Percentiles rank a stretch among this genome's conserved stretches.
Evolutionary conservation across 1,140 invertebrate species (phyloP).

Genomic region (Dinoponera quadriceps): DNA sequence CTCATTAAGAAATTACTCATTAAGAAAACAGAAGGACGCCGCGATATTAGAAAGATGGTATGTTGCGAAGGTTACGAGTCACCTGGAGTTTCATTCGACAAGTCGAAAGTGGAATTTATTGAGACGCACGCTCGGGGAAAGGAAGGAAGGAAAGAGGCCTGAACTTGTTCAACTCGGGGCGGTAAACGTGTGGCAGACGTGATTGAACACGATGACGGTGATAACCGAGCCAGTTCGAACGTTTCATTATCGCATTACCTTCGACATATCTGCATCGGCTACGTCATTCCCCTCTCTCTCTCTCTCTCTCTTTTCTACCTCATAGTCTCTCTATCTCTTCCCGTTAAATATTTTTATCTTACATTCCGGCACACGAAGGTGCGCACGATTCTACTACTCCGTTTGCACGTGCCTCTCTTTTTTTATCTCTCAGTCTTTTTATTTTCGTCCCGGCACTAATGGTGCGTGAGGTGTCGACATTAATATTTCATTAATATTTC

Average conservation of each 20-base stretch:
- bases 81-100: no score
- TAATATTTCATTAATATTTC: constrained; percentile 67
- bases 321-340: no score
- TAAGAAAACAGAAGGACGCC: no score
- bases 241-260: constrained; percentile 5
- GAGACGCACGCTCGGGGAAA: no score
- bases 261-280: constrained; percentile 12
- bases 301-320: no score
- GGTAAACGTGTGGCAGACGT: neutral
- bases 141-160: no score
- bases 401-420: constrained; percentile 73
- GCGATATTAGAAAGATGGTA: no score
- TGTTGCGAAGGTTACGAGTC: no score
- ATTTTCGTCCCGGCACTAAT: constrained; percentile 79
- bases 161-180: neutral
- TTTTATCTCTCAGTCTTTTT: neutral
- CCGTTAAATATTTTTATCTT: constrained; percentile 27
- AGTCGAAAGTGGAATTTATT: no score
- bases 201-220: neutral
- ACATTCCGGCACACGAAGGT: constrained; percentile 13
- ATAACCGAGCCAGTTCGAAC: neutral
- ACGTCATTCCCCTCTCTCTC: constrained; percentile 13
- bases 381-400: constrained; percentile 64
- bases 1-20: no score
- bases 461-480: constrained; percentile 59